Evolutionary conservation across 1,140 invertebrate species (phyloP), one percentile per base, ranked within the genome.

Genomic region (Leptestheria dahalacensis): DNA sequence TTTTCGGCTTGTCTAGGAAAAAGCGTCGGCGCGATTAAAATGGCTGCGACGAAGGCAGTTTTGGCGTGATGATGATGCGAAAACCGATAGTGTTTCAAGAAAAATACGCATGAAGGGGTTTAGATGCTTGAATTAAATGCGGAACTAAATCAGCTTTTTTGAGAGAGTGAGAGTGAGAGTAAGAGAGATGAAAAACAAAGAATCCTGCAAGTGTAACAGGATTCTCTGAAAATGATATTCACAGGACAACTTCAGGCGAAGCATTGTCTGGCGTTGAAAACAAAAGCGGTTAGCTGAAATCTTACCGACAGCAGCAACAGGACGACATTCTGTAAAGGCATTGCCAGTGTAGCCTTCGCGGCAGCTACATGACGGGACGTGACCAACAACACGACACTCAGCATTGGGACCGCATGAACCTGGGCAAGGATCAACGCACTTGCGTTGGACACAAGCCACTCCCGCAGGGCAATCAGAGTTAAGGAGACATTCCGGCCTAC

Each of bases 281-380:
- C n/a, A n/a, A n/a, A n/a, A n/a, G n/a, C n/a, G n/a, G n/a, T n/a
- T n/a, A n/a, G n/a, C n/a, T n/a, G n/a, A n/a, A n/a, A n/a, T 41
- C 53, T 55, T 55, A 55, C 53, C 53, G 18, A 52, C 20, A 26
- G 29, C 26, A 29, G 79, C 74, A 48, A 76, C 74, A 61, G 73
- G 77, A 66, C 60, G 70, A 68, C 86, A 88, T 10, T 78, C 72
- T 25, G 79, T 69, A 64, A 80, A 80, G 1, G 88, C 81, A 73
- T 92, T 84, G 33, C 88, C 88, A 63, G 85, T 77, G 65, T 84
- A 82, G 18, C 84, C 83, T 49, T 74, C 68, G 10, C 79, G 73
- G 70, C 90, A 92, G 4, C 83, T 82, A 67, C 89, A 92, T 51
- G 80, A 78, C 20, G 88, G 85, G 64, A 86, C 79, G 66, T 90